Evolutionary conservation across 2,888 invertebrate genomes (phyloP).

Genomic region (Herminia tarsipennalis): DNA sequence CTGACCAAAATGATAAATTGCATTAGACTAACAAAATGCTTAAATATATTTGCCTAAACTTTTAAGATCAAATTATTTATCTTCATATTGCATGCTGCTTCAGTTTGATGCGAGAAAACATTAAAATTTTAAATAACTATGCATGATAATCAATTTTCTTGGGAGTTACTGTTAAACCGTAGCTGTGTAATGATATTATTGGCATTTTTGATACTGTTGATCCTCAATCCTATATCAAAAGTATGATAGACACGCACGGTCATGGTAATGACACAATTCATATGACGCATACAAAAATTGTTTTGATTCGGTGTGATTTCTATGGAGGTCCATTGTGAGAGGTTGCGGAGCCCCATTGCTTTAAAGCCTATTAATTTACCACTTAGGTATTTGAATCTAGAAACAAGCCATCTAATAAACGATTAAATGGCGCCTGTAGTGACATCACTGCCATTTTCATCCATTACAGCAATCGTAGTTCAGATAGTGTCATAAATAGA

Average conservation of each 20-base stretch:
- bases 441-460: conserved; percentile 13
- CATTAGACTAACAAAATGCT: background rate
- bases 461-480: conserved; percentile 14
- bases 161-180: conserved; percentile 22
- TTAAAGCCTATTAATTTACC: conserved; percentile 59
- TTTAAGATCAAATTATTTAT: conserved; percentile 22
- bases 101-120: background rate
- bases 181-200: conserved; percentile 32
- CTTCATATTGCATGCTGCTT: conserved; percentile 22
- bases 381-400: conserved; percentile 52
- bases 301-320: conserved; percentile 54
- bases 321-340: conserved; percentile 47
- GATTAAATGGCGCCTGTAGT: conserved; percentile 20
- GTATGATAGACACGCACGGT: conserved; percentile 51
- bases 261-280: conserved; percentile 46
- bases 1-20: conserved; percentile 5
- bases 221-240: conserved; percentile 40
- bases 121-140: conserved; percentile 26
- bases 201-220: conserved; percentile 38
- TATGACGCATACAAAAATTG: conserved; percentile 52
- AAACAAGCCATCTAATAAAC: conserved; percentile 34
- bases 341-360: conserved; percentile 53
- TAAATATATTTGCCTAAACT: too few species aligned
- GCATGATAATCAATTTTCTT: conserved; percentile 34
- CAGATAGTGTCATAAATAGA: conserved; percentile 7